A percentile compares a stretch with the other conserved stretches of the same genome.
Evolutionary conservation across 1,140 invertebrate species (phyloP).

Genomic region (Rhagoletis pomonella): DNA sequence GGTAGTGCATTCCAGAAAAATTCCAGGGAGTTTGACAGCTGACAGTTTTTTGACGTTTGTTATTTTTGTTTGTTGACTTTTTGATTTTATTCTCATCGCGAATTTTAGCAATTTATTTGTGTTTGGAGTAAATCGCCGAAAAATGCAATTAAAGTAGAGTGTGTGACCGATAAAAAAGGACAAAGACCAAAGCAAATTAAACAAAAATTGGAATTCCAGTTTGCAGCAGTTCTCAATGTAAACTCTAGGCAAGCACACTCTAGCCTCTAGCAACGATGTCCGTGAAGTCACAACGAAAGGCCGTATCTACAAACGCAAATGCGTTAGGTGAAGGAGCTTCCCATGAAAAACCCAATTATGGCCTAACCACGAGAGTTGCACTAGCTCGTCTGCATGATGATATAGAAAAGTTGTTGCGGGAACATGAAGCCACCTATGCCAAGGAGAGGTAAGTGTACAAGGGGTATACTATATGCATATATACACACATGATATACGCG

Average conservation of each 20-base stretch:
- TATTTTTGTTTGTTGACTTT: neutral
- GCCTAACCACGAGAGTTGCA: slow-evolving; percentile 74
- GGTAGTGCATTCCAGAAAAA: too few species aligned
- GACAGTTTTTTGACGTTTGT: neutral
- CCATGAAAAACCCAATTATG: slow-evolving; percentile 54
- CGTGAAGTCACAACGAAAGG: slow-evolving; percentile 18
- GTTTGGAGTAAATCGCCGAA: slow-evolving; percentile 36
- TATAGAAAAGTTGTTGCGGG: slow-evolving; percentile 71
- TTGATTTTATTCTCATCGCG: slow-evolving; percentile 10
- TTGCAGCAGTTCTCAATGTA: slow-evolving; percentile 15
- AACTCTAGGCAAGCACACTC: neutral
- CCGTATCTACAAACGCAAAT: neutral
- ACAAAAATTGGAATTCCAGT: slow-evolving; percentile 13
- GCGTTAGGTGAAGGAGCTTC: neutral
- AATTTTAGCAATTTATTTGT: slow-evolving; percentile 21
- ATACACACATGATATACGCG: neutral
- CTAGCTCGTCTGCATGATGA: slow-evolving; percentile 75
- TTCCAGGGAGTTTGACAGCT: neutral
- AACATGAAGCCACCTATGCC: slow-evolving; percentile 66
- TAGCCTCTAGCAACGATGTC: slow-evolving; percentile 13
- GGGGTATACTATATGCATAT: neutral
- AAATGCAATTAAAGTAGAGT: slow-evolving; percentile 5
- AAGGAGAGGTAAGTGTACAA: slow-evolving; percentile 64
- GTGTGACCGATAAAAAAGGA: slow-evolving; percentile 12
- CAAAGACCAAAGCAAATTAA: slow-evolving; percentile 11